Evolutionary conservation across 2,888 invertebrate species (phyloP).

Genomic region (Exephanes ischioxanthus): DNA sequence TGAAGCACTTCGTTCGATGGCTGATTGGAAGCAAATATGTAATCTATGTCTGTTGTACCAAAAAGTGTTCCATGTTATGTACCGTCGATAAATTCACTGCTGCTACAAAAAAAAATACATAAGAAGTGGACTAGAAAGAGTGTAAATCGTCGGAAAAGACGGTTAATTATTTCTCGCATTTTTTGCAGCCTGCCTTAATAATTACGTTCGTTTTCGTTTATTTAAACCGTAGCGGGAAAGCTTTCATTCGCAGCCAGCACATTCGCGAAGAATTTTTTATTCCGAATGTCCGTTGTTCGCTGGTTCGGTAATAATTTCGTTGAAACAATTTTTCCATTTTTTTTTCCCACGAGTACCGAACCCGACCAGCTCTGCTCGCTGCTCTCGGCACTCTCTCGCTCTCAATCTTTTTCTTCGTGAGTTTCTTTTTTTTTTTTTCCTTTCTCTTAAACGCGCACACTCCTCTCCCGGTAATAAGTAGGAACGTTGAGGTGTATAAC

Average conservation of each 20-base stretch:
- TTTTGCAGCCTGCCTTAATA: slow-evolving; percentile 25
- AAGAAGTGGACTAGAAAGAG: too few species aligned
- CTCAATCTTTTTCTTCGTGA: slow-evolving; percentile 24
- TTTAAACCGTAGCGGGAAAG: not conserved
- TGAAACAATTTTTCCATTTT: slow-evolving; percentile 36
- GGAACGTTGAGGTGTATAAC: slow-evolving; percentile 28
- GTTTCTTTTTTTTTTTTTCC: slow-evolving; percentile 8
- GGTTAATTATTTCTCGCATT: not conserved
- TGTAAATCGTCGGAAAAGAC: not conserved
- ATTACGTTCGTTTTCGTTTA: slow-evolving; percentile 42
- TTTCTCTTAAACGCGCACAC: not conserved
- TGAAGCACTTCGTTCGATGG: too few species aligned
- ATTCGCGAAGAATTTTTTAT: slow-evolving; percentile 52
- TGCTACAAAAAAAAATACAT: too few species aligned
- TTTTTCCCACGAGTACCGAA: slow-evolving; percentile 42
- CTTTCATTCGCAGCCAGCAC: slow-evolving; percentile 12
- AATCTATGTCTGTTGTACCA: too few species aligned
- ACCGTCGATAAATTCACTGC: too few species aligned
- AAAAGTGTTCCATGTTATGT: not conserved
- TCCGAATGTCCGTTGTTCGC: slow-evolving; percentile 30
- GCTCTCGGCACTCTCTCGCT: not conserved
- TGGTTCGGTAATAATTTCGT: slow-evolving; percentile 46
- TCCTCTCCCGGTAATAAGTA: slow-evolving; percentile 24
- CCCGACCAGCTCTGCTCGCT: slow-evolving; percentile 4
- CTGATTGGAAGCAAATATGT: too few species aligned